phyloP scores from a whole-genome alignment of 2,888 invertebrate genomes.

The Tipula unca region DNA sequence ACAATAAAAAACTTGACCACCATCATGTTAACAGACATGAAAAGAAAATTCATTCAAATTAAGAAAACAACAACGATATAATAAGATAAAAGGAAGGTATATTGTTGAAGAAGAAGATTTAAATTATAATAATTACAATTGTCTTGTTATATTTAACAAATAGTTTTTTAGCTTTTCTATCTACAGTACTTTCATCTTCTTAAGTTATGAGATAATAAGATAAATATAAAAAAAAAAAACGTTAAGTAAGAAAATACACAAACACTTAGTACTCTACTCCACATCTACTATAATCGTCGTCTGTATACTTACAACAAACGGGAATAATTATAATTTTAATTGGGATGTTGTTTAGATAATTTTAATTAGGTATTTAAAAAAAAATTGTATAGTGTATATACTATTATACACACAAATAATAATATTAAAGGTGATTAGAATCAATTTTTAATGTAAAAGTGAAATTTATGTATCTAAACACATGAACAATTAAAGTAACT shows the following conservation, averaged over 20 bases:
- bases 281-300: not conserved
- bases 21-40: not conserved
- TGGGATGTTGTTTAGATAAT: not conserved
- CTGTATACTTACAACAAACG: not conserved
- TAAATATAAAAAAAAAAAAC: not conserved
- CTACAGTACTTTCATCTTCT: slow-evolving; percentile 2
- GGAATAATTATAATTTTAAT: not conserved
- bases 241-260: not conserved
- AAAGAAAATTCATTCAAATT: slow-evolving; percentile 8
- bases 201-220: slow-evolving; percentile 14
- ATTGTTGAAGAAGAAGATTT: not conserved
- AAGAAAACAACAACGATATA: not conserved
- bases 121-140: slow-evolving; percentile 14
- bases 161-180: not conserved
- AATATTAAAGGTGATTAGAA: not conserved
- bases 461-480: not conserved
- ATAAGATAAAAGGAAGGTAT: not conserved
- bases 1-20: not conserved
- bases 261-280: not conserved
- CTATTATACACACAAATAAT: not conserved
- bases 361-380: slow-evolving; percentile 1
- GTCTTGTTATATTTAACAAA: not conserved
- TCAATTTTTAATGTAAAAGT: not conserved
- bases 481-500: not conserved
- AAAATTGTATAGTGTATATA: not conserved